Conservation (phyloP, 2,797 vertebrate species). For the Clarias platycephalus region DNA sequence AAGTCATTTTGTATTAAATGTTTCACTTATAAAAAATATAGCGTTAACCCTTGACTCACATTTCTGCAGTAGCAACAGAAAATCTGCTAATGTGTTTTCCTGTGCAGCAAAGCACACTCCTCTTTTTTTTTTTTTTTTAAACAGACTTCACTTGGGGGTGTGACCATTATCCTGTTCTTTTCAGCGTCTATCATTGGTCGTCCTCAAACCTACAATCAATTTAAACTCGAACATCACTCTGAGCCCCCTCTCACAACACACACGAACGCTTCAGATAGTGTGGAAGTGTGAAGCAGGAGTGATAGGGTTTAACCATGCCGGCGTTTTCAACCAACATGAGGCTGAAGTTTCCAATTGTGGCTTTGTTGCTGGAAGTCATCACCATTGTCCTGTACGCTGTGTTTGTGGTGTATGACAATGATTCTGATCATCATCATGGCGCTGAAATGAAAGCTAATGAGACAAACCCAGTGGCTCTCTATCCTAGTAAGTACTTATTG, state of each 20-base stretch:
- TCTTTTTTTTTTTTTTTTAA: slow-evolving; percentile 48
- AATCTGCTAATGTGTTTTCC: slow-evolving; percentile 16
- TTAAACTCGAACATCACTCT: slow-evolving; percentile 66
- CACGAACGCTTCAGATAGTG: slow-evolving; percentile 7
- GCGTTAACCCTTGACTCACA: background rate
- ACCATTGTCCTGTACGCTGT: slow-evolving; percentile 84
- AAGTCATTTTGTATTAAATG: background rate
- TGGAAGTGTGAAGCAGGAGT: slow-evolving; percentile 21
- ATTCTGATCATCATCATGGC: background rate
- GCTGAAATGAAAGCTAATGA: slow-evolving; percentile 42
- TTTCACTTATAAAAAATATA: background rate
- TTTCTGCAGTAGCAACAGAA: background rate
- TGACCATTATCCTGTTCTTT: slow-evolving; percentile 55
- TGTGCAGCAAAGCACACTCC: slow-evolving; percentile 44
- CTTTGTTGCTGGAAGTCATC: slow-evolving; percentile 78
- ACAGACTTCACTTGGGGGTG: slow-evolving; percentile 61
- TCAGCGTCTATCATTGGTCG: slow-evolving; percentile 70
- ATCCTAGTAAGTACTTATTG: slow-evolving; percentile 83
- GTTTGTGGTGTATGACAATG: slow-evolving; percentile 79
- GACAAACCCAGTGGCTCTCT: slow-evolving; percentile 65
- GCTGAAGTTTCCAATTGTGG: slow-evolving; percentile 84
- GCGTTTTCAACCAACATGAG: slow-evolving; percentile 86
- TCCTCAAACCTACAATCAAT: slow-evolving; percentile 58
- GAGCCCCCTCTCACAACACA: slow-evolving; percentile 55
- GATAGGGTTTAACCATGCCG: slow-evolving; percentile 66